Conservation (phyloP, 2,797 vertebrate genomes). For the Moxostoma hubbsi region DNA sequence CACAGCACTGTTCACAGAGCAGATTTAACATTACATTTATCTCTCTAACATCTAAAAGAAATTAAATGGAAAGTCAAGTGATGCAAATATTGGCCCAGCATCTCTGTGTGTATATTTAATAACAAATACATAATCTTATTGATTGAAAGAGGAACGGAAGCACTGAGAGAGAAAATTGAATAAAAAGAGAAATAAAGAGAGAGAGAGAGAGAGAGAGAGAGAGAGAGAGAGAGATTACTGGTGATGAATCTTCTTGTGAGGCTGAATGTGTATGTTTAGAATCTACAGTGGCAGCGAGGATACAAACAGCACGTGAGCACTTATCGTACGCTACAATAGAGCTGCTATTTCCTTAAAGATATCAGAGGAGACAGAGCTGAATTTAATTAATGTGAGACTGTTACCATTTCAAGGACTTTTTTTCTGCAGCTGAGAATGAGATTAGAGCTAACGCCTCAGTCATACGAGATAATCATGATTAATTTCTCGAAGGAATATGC, state of each 20-base stretch:
- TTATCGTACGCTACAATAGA: conserved; percentile 70
- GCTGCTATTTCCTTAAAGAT: conserved; percentile 74
- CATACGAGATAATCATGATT: conserved; percentile 82
- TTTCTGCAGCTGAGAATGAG: conserved; percentile 78
- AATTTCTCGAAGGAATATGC: conserved; percentile 83
- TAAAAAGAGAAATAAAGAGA: conserved; percentile 14
- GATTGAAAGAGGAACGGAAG: conserved; percentile 49
- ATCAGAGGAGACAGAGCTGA: conserved; percentile 71
- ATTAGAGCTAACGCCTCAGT: conserved; percentile 85
- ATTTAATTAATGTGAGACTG: conserved; percentile 86
- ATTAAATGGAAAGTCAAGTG: conserved; percentile 41
- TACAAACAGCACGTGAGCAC: conserved; percentile 54
- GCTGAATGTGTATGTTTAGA: conserved; percentile 50
- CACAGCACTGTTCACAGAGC: no score
- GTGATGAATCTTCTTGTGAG: conserved; percentile 61
- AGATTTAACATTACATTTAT: conserved; percentile 5
- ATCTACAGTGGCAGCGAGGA: conserved; percentile 46
- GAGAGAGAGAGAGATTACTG: conserved; percentile 41
- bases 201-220: not conserved
- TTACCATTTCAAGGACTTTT: conserved; percentile 78
- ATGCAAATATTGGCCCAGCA: conserved; percentile 55
- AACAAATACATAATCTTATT: conserved; percentile 58
- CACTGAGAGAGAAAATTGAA: conserved; percentile 62
- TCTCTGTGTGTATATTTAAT: conserved; percentile 43
- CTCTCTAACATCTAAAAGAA: conserved; percentile 46